Evolutionary conservation across 1,140 invertebrate genomes (phyloP).

Genomic region (Formica selysi): DNA sequence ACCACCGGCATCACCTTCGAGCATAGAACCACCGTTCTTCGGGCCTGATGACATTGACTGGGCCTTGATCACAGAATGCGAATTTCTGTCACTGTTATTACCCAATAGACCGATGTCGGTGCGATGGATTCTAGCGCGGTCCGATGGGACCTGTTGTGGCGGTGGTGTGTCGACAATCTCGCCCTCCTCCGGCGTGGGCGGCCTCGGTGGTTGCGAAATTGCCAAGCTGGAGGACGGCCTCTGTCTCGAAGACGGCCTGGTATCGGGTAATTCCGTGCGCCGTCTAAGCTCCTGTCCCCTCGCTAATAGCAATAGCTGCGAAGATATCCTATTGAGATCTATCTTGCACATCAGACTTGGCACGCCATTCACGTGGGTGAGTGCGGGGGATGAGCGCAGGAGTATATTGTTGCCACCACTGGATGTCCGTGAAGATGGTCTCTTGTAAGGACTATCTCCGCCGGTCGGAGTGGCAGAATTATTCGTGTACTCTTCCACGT

Average conservation of each 20-base stretch:
- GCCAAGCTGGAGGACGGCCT: conserved; percentile 72
- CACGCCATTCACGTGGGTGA: conserved; percentile 79
- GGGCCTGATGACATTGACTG: conserved; percentile 65
- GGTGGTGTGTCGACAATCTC: conserved; percentile 80
- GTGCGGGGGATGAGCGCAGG: conserved; percentile 61
- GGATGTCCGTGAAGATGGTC: conserved; percentile 80
- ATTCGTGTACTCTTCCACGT: conserved; percentile 83
- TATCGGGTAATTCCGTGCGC: conserved; percentile 86
- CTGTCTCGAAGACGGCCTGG: conserved; percentile 86
- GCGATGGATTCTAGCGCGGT: conserved; percentile 71
- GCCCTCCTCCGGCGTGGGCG: conserved; percentile 80
- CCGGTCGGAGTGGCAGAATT: conserved; percentile 82
- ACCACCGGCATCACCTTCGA: conserved; percentile 51
- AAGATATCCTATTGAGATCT: conserved; percentile 80
- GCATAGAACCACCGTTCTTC: conserved; percentile 56
- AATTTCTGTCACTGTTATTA: conserved; percentile 53
- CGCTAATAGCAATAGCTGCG: conserved; percentile 78
- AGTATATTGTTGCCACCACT: conserved; percentile 18
- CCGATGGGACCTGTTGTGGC: conserved; percentile 62
- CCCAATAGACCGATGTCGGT: conserved; percentile 38
- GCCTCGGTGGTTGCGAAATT: conserved; percentile 70
- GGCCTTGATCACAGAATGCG: conserved; percentile 63
- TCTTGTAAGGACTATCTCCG: conserved; percentile 84
- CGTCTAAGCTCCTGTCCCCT: conserved; percentile 86
- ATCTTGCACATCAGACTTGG: conserved; percentile 84